Base-by-base conservation (phyloP, 2,888 invertebrate genomes). In the Pinctada fucata region DNA sequence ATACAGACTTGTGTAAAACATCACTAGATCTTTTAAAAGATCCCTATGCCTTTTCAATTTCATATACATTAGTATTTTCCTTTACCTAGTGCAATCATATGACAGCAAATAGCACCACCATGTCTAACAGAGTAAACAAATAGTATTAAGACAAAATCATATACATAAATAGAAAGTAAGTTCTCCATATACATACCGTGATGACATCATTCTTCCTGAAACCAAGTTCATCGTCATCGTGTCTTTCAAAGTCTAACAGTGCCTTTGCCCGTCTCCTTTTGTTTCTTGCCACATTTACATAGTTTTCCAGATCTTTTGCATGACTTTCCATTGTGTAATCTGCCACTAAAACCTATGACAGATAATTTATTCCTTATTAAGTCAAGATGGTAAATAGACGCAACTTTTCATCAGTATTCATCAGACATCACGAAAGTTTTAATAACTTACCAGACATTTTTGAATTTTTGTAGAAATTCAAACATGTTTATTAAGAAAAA, bases 191-290 rank as follows among this genome's bases (percentile, higher is more conserved):
- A 88, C 91, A 88, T 68, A 99, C 97, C 74, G 98, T 99, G 76
- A 99, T 98, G 64, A 99, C 97, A 93, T 99, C 99, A 94, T 99
- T 99, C 93, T 98, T 99, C 75, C 98, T 95, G 93, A 99, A 99
- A 6, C 99, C 99, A 76, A 99, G 93, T 93, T 99, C 99, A 94
- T 99, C 99, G 86, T 99, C 99, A 93, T 99, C 99, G 91, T 98
- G 96, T 83, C 99, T 94, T 93, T 99, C 99, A 94, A 99, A 99
- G 94, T 99, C 99, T 88, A 99, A 94, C 82, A 99, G 93, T 1
- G 99, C 99, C 93, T 99, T 98, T 3, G 99, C 99, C 85, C 99
- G 94, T 83, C 98, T 94, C 82, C 97, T 95, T 87, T 96, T 96
- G 88, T 96, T 90, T 47, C 92, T 86, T 1, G 92, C 92, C 5